Base-by-base conservation (phyloP, 2,113 vertebrate genomes). In the Stictonetta naevosa region DNA sequence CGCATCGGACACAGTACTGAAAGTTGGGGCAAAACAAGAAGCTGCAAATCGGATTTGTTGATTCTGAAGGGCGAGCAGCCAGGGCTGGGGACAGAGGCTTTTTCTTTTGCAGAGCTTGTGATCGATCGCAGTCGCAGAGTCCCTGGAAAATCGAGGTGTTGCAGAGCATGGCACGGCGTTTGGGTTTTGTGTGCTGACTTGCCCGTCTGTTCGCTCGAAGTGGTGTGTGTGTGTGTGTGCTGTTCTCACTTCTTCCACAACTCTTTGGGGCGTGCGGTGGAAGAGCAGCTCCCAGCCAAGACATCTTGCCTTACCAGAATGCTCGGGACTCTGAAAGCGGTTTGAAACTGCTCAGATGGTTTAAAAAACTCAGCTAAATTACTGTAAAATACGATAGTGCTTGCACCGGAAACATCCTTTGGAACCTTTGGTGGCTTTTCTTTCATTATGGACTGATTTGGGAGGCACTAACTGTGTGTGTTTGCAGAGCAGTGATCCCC, bases 281-380 rank as follows among this genome's bases (percentile, higher is more conserved):
- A 71, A 80, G 52, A 82, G 50, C 0, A 3, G 76, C 75, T 95
- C 92, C 69, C 52, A 91, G 55, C 82, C 82, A 90, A 84, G 79
- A 34, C 10, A 10, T 86, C 85, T 19, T 50, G 77, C 67, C 69
- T 60, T 89, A 6, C 53, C 48, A 58, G 50, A 86, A 38, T 4
- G 3, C 31, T 64, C 76, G n/a, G 63, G 63, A 53, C 42, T 90
- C 68, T 56, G 77, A 89, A 78, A 88, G 77, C 1, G 2, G 69
- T 95, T 92, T 90, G 38, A 55, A 29, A 25, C 18, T 11, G 67
- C 78, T 95, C 78, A 96, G 6, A 44, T 21, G 22, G 25, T 88
- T 86, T 92, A 77, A 93, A 93, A 68, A 36, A 22, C 56, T 74
- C 60, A 56, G 36, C 33, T 83, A 25, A 60, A 78, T n/a, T 23